phyloP scores from a whole-genome alignment of 2,113 vertebrate genomes.

The Thoracochromis brauschi region DNA sequence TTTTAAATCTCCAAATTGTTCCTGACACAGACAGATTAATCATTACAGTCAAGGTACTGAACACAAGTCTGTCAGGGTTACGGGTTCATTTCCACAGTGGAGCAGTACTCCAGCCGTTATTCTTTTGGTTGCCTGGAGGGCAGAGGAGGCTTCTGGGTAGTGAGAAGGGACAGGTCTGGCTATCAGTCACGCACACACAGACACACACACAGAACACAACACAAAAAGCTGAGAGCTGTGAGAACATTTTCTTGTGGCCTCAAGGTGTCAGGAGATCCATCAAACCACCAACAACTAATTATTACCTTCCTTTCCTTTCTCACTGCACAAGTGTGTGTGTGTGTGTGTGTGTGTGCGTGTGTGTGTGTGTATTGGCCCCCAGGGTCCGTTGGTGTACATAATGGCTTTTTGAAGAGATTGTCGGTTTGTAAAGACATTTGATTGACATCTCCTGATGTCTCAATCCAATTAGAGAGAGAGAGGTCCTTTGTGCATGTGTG shows the following conservation, averaged over 20 bases:
- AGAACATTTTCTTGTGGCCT: slow-evolving; percentile 53
- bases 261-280: slow-evolving; percentile 53
- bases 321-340: not conserved
- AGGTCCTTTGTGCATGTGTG: slow-evolving; percentile 14
- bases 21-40: not conserved
- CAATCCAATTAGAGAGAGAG: slow-evolving; percentile 53
- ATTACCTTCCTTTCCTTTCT: slow-evolving; percentile 52
- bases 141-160: slow-evolving; percentile 17
- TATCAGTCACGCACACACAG: not conserved
- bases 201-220: not conserved
- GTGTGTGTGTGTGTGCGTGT: not conserved
- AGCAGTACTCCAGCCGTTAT: not conserved
- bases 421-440: slow-evolving; percentile 60
- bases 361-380: not conserved
- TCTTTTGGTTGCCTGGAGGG: not conserved
- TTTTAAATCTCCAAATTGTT: not conserved
- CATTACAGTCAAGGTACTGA: not conserved
- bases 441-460: slow-evolving; percentile 64
- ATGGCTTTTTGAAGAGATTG: slow-evolving; percentile 62
- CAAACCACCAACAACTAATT: slow-evolving; percentile 60
- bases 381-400: slow-evolving; percentile 52
- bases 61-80: not conserved
- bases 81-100: not conserved
- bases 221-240: slow-evolving; percentile 18
- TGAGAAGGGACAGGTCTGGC: not conserved